Percentiles rank a stretch among this genome's conserved stretches.
These are phyloP conservation scores for Papilio aristodemus DNA, from an alignment of 1,140 invertebrate species.

Conservation along the genomic window DNA sequence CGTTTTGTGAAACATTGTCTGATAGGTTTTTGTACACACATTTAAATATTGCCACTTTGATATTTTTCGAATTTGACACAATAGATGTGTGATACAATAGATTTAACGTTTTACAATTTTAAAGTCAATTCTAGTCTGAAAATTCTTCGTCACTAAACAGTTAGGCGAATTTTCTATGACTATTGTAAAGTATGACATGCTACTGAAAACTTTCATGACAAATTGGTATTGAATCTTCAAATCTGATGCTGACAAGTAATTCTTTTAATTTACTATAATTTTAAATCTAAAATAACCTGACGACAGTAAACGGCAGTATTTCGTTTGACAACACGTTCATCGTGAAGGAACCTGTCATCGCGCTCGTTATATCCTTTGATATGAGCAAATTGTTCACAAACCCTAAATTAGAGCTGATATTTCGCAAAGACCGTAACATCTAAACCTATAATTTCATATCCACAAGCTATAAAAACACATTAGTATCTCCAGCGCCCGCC, in stretches of 20 bases:
- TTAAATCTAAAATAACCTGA: too few species aligned
- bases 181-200: neutral
- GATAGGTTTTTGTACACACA: slow-evolving; percentile 1
- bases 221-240: too few species aligned
- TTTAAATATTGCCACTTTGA: neutral
- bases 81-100: neutral
- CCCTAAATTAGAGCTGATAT: neutral
- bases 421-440: neutral
- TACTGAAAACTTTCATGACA: too few species aligned
- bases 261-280: neutral
- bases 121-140: neutral
- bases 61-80: slow-evolving; percentile 6
- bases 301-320: too few species aligned
- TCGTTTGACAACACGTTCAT: neutral
- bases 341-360: neutral
- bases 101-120: neutral
- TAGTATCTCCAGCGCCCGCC: slow-evolving; percentile 3
- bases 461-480: slow-evolving; percentile 25
- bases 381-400: neutral
- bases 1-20: neutral
- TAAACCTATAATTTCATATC: slow-evolving; percentile 25
- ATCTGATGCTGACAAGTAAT: neutral
- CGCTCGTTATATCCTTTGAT: neutral
- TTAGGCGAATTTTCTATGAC: too few species aligned
- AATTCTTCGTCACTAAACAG: neutral